A percentile compares a stretch with the other conserved stretches of the same genome.
phyloP scores from a whole-genome alignment of 1,140 invertebrate genomes.

The Octopus bimaculoides region DNA sequence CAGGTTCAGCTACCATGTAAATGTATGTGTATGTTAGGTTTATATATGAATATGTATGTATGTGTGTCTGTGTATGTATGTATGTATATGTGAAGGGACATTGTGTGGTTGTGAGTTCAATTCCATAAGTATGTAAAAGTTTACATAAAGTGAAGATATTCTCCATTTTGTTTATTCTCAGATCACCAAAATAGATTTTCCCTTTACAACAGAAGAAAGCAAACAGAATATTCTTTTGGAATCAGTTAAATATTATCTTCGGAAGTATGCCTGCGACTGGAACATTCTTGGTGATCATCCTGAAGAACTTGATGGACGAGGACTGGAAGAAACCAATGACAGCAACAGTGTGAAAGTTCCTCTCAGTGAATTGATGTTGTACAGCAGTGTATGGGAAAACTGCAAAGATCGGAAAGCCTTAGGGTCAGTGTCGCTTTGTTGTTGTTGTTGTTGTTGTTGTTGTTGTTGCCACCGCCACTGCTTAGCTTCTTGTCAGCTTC shows the following conservation, averaged over 20 bases:
- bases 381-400: not conserved
- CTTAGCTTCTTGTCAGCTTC: too few relatives aligned
- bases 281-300: not conserved
- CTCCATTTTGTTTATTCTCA: not conserved
- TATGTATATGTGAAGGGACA: too few relatives aligned
- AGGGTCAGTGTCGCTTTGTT: too few relatives aligned
- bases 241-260: not conserved
- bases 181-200: not conserved
- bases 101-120: too few relatives aligned
- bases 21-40: too few relatives aligned
- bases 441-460: too few relatives aligned
- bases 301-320: not conserved
- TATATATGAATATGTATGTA: too few relatives aligned
- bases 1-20: too few relatives aligned
- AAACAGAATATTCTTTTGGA: not conserved
- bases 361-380: not conserved
- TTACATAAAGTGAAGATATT: too few relatives aligned
- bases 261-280: not conserved
- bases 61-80: too few relatives aligned
- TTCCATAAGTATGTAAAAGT: too few relatives aligned
- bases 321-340: not conserved
- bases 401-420: not conserved
- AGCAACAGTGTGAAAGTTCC: not conserved
- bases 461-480: too few relatives aligned
- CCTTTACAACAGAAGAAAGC: not conserved